A percentile compares a stretch with the other conserved stretches of the same genome.
Evolutionary conservation across 2,113 vertebrate genomes (phyloP).

Genomic region (Crocuta crocuta): DNA sequence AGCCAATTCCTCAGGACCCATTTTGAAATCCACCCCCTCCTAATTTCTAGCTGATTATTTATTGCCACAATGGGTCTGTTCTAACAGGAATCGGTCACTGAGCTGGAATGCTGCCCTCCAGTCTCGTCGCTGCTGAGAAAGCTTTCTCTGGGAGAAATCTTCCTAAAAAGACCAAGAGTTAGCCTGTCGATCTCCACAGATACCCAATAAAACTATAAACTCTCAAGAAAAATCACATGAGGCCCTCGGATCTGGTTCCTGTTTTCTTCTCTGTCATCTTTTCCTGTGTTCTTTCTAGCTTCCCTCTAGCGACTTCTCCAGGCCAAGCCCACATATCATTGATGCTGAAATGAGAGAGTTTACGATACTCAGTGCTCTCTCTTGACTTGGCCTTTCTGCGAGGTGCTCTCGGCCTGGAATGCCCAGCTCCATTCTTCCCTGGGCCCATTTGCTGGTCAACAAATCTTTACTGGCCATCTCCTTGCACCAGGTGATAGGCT

Average conservation of each 20-base stretch:
- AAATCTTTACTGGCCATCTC: background rate
- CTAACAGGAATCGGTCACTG: background rate
- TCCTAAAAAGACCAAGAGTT: background rate
- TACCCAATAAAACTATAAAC: background rate
- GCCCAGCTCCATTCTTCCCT: background rate
- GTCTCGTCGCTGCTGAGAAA: background rate
- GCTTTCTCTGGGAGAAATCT: background rate
- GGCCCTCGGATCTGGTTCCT: background rate
- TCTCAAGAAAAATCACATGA: background rate
- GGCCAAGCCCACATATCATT: background rate
- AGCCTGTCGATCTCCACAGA: background rate
- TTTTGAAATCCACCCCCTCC: background rate
- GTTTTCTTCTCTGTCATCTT: background rate
- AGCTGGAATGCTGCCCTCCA: background rate
- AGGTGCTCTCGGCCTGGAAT: background rate
- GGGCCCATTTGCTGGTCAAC: background rate
- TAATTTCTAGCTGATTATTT: background rate
- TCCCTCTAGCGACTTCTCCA: background rate
- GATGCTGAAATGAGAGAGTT: background rate
- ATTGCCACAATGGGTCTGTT: background rate
- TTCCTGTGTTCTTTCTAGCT: background rate
- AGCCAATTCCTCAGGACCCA: background rate
- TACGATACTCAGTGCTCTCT: rapidly evolving
- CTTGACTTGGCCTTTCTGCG: background rate
- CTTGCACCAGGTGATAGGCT: background rate